Conservation (phyloP, 2,797 vertebrate genomes). For the Spinus olivaceus region DNA sequence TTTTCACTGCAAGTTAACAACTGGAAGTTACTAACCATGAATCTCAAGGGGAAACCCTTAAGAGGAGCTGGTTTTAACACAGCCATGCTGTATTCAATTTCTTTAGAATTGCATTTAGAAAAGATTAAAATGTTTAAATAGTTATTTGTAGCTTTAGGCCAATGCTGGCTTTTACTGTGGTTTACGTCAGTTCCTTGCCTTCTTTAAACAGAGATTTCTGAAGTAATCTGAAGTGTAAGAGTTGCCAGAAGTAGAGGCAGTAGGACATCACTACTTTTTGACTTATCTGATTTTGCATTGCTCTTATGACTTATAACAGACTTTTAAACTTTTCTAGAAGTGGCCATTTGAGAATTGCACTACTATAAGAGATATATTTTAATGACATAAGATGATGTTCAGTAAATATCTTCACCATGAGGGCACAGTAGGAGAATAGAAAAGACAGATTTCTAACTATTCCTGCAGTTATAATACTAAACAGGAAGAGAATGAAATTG, state of each 20-base stretch:
- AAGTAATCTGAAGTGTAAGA: neutral
- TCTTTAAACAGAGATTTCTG: neutral
- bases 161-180: neutral
- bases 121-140: neutral
- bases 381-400: neutral
- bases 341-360: neutral
- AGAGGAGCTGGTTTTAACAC: neutral
- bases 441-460: neutral
- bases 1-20: constrained; percentile 19
- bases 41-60: neutral
- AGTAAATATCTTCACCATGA: neutral
- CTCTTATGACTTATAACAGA: neutral
- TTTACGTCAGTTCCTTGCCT: neutral
- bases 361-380: neutral
- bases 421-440: neutral
- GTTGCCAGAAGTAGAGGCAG: neutral
- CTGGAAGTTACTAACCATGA: neutral
- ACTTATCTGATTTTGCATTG: neutral
- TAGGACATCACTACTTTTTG: neutral
- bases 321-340: neutral
- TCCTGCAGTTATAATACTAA: neutral
- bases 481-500: neutral
- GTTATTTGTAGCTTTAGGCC: neutral
- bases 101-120: neutral
- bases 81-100: neutral